Conservation (phyloP, 2,113 vertebrate genomes). For the Notothenia rossii region DNA sequence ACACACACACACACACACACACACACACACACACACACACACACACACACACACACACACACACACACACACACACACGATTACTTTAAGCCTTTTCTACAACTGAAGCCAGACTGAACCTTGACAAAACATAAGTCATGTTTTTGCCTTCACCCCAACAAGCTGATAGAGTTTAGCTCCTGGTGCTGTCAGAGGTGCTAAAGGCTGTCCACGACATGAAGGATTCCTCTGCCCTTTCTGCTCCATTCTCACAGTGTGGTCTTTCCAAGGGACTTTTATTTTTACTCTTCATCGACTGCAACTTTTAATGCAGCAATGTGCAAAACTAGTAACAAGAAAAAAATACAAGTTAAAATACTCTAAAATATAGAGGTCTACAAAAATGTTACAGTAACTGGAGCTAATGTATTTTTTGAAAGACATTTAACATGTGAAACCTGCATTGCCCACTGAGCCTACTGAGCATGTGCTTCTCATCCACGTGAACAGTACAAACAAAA, state of each 20-base stretch:
- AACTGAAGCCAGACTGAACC: background rate
- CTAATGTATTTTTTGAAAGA: no score
- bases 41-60: conserved; percentile 1
- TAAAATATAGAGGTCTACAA: no score
- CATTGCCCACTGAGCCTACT: background rate
- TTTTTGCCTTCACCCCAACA: background rate
- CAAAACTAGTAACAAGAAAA: no score
- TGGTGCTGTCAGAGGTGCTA: background rate
- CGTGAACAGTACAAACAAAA: background rate
- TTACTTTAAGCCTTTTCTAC: background rate
- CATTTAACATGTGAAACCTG: background rate
- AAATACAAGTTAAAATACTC: no score
- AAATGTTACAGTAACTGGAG: no score
- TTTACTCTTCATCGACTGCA: no score
- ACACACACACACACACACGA: no score
- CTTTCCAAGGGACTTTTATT: no score
- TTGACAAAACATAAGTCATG: background rate
- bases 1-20: no score
- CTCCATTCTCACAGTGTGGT: background rate
- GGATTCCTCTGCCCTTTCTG: background rate
- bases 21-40: no score
- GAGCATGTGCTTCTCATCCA: no score
- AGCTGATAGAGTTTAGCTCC: background rate
- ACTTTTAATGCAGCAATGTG: no score
- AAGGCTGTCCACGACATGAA: background rate